Evolutionary conservation across 2,888 invertebrate genomes (phyloP), one percentile per base, ranked within the genome.

Genomic region (Plebejus anna): DNA sequence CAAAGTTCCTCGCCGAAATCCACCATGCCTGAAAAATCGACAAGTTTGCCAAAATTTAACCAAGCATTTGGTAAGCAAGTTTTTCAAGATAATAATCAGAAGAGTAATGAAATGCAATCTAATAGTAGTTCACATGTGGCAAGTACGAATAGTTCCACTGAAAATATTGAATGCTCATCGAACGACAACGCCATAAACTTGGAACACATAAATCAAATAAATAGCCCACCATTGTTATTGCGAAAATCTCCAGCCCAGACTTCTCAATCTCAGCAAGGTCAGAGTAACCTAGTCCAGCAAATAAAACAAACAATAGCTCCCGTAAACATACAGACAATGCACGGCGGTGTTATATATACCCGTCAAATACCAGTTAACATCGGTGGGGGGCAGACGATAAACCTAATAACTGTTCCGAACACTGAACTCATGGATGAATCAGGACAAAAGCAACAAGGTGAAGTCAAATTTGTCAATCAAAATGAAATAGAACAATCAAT

Each of bases 61-160:
- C 97, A 97, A 88, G 97, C 96, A 0, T 97, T 97, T 86, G 96
- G 97, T 0, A 96, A 96, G 87, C 95, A 96, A 72, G 95, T 96
- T 71, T 96, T 94, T 84, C 95, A 92, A 86, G 94, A 94, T 70
- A 88, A 85, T 1, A 85, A 79, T 72, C 89, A 87, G 80, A 90
- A 90, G 77, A 83, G 82, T 77, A 87, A 82, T 76, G 91, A 91
- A 78, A 83, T 89, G 1, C 85, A 83, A 76, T 82, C 81, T 76
- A 86, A 83, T 76, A 86, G 83, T 76, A 86, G 83, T 80, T 80
- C 86, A 59, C 88, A 89, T 80, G 80, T 89, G 76, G 77, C 84
- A 38, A 72, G 85, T 3, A 80, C 81, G 3, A 82, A 81, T 77
- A 80, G 83, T 2, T 82, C 81, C 28, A 78, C 82, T 22, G 91